Base-by-base conservation (phyloP, 1,140 invertebrate species). In the Dryas iulia region DNA sequence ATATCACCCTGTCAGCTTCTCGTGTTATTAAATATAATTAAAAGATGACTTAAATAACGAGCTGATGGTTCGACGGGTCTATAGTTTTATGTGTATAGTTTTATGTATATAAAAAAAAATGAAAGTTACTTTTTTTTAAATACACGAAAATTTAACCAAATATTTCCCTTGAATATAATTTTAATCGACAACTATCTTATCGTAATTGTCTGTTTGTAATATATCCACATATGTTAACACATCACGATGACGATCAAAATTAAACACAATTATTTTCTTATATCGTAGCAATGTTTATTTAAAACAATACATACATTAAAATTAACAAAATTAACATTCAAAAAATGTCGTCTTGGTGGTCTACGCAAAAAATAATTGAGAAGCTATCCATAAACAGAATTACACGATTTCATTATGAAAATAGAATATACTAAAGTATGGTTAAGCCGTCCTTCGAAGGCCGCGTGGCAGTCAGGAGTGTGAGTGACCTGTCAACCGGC, bases 401-500 rank as follows among this genome's bases (percentile, higher is more conserved):
- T 66, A 59, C 67, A 68, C 64, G 30, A 71, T 66, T 77, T 73
- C 77, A 71, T 77, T 71, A 72, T 59, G 62, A 58, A 73, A 69
- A 72, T 70, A 75, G 65, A 58, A 65, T 75, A 76, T 77, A 69
- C 59, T 60, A 76, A 77, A 78, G 66, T 74, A 74, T 78, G 57
- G 63, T 71, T 73, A 66, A 71, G 63, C 33, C 84, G 88, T 87
- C 88, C 88, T 89, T 89, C 80, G 81, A 89, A 90, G 88, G 88
- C 84, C 86, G 85, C 79, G 77, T 78, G 78, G 57, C 66, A 66
- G 67, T 66, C 71, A 62, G 69, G 76, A 72, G 81, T 82, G 87
- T 90, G 86, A 89, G 83, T 89, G 86, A 89, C 86, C 88, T 79
- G 83, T 84, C 82, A 84, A 74, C 66, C 71, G 74, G 74, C 59